Base-by-base conservation (phyloP, 1,140 invertebrate species). In the Heliconius hermathena region DNA sequence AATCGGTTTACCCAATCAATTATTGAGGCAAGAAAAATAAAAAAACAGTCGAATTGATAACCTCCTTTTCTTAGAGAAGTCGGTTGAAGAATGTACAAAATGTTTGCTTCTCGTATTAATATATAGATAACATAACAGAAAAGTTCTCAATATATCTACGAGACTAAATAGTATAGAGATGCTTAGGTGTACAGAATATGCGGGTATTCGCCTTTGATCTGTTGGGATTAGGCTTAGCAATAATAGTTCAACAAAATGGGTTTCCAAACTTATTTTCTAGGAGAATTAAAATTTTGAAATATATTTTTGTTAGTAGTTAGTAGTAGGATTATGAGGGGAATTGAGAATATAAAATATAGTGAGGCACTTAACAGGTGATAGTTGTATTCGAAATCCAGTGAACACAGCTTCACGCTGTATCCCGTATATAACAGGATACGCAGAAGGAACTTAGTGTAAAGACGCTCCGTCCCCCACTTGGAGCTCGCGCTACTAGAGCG, bases 141-240 rank as follows among this genome's bases (percentile, higher is more conserved):
- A 16, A 26, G 26, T 11, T 16, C 8, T 29, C 3, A 13, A 66
- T 66, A 11, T 66, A 66, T 66, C 3, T 29, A 66, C n/a, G 9
- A 66, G 22, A 26, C 13, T 11, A 29, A 22, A 66, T 26, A 66
- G 22, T 66, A 16, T 29, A 66, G 20, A 66, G 22, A 36, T 16
- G 60, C 11, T n/a, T 66, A 66, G 60, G 60, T 60, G n/a, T 66
- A 9, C 22, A 29, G 60, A 29, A 66, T 66, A 66, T 66, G 60
- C 60, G 60, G 26, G 60, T 26, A 3, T 29, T 26, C 22, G 60
- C n/a, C 9, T 66, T 66, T 66, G 60, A 66, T 66, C 60, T 29
- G 26, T 66, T 66, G 22, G 13, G 60, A 22, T 66, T 66, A 66
- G 60, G 22, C n/a, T 26, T 66, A 66, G 11, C 22, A 26, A 66